Base-by-base conservation (phyloP, 92 coral and sea anemone species). In the Phenganax stokvisi region DNA sequence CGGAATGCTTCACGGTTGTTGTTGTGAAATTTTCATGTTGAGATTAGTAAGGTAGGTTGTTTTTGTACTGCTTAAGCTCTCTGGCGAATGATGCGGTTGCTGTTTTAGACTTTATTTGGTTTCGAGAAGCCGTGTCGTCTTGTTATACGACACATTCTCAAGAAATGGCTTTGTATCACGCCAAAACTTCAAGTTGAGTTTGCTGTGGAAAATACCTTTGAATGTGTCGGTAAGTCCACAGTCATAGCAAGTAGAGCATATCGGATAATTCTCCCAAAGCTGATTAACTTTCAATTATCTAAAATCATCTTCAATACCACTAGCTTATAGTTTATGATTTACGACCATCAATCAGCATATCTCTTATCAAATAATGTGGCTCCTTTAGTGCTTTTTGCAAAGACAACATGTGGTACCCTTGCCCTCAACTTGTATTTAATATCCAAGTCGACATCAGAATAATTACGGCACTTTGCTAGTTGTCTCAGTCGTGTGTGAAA, bases 141-240 rank as follows among this genome's bases (percentile, higher is more conserved):
- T 81, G 29, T 56, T 70, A 31, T 82, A 74, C 82, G 29, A 47
- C 88, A 85, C 7, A 85, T 77, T 62, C 61, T 80, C 3, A 85
- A 13, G 29, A 72, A 85, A 54, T 80, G 86, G 6, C 85, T 72
- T 47, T 54, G 56, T 51, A 66, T 85, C 52, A 44, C 71, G 70
- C 87, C 67, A 31, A 51, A 65, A 13, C 29, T 65, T 20, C 71
- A 65, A 17, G 3, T 65, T 65, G 37, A 65, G 29, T 65, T 65
- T 17, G 31, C 71, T 5, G 71, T 51, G 25, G 25, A 37, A 62
- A 28, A 62, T 4, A 10, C 29, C 6, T 9, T 3, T 12, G 28
- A 3, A 13, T 9, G 28, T 4, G 68, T 62, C 17, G 27, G 68
- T 37, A 62, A 62, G 27, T 62, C 68, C 68, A 62, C 68, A 62